Conservation (phyloP, 2,797 vertebrate genomes). For the Pristis pectinata region DNA sequence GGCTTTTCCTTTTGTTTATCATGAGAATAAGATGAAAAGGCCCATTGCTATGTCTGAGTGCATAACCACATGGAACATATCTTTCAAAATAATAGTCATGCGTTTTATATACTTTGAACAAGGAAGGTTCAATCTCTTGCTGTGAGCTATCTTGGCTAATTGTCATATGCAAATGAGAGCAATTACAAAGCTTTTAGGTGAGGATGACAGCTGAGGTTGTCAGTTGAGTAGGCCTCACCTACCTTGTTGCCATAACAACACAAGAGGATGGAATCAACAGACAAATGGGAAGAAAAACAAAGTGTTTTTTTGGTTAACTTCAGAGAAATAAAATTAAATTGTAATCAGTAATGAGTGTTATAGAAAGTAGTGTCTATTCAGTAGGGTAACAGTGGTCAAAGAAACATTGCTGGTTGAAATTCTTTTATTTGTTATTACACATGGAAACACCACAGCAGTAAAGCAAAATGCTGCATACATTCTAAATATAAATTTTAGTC, state of each 20-base stretch:
- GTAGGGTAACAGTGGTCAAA: background rate
- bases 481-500: conserved; percentile 77
- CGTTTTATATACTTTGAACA: conserved; percentile 68
- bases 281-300: conserved; percentile 35
- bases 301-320: conserved; percentile 33
- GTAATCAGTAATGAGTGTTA: conserved; percentile 19
- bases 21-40: conserved; percentile 76
- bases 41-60: conserved; percentile 70
- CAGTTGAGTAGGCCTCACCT: conserved; percentile 91
- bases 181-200: conserved; percentile 99
- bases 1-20: conserved; percentile 78
- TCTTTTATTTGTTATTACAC: conserved; percentile 35
- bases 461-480: conserved; percentile 62
- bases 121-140: conserved; percentile 89
- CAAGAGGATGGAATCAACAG: conserved; percentile 57
- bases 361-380: conserved; percentile 26
- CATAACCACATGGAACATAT: conserved; percentile 71
- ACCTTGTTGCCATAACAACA: conserved; percentile 98
- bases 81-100: conserved; percentile 78
- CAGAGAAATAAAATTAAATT: conserved; percentile 24
- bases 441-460: conserved; percentile 41
- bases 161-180: conserved; percentile 99
- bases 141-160: conserved; percentile 99
- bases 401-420: background rate
- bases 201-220: conserved; percentile 99